Conservation (phyloP, 1,140 invertebrate genomes). For the Zophobas atratus region DNA sequence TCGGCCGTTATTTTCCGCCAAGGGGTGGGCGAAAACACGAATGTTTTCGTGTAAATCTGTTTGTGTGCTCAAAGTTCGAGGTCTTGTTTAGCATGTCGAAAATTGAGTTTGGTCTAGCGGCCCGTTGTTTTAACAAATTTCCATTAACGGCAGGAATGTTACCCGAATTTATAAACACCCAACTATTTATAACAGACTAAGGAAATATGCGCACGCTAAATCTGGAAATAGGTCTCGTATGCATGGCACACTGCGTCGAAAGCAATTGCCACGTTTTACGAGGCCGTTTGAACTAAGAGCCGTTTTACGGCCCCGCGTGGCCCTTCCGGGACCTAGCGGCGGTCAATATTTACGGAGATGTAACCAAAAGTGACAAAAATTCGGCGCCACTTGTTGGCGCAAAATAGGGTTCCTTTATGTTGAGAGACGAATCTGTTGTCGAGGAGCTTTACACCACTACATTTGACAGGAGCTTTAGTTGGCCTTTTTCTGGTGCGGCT, state of each 20-base stretch:
- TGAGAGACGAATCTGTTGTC: no score
- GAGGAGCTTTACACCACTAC: no score
- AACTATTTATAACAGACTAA: slow-evolving; percentile 18
- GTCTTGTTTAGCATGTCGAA: slow-evolving; percentile 41
- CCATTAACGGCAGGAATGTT: slow-evolving; percentile 34
- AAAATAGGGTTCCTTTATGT: no score
- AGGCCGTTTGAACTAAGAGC: background rate
- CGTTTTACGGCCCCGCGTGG: no score
- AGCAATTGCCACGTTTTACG: background rate
- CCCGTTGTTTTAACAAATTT: slow-evolving; percentile 39
- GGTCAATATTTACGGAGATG: no score
- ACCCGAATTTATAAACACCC: slow-evolving; percentile 22
- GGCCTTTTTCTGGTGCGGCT: no score
- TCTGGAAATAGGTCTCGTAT: slow-evolving; percentile 1
- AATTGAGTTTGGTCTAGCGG: slow-evolving; percentile 40
- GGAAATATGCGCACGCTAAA: slow-evolving; percentile 13
- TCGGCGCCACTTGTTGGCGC: no score
- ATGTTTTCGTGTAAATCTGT: slow-evolving; percentile 41
- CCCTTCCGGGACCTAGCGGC: no score
- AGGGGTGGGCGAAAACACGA: background rate
- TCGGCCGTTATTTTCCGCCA: no score
- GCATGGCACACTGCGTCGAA: background rate
- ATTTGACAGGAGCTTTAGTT: no score
- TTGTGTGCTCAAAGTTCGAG: slow-evolving; percentile 34
- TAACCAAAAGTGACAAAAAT: no score